phyloP scores from a whole-genome alignment of 2,113 vertebrate species.

The Silurus glanis region DNA sequence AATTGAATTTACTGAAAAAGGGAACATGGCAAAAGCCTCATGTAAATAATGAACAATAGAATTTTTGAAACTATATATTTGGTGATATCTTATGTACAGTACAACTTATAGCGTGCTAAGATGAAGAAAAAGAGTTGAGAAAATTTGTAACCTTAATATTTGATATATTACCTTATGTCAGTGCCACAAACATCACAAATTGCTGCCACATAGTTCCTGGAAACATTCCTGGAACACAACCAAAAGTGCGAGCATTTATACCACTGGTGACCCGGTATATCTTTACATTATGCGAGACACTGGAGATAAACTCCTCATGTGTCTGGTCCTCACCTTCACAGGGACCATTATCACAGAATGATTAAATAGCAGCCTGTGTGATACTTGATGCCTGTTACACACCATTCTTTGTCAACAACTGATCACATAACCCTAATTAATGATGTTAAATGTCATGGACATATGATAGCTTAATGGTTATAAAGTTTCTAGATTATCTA shows the following conservation, averaged over 20 bases:
- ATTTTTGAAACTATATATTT: neutral
- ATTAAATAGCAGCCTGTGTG: slow-evolving; percentile 3
- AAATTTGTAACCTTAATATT: neutral
- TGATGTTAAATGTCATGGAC: slow-evolving; percentile 10
- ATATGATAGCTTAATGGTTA: slow-evolving; percentile 14
- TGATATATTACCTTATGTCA: neutral
- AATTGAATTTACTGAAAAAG: neutral
- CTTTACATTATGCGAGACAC: slow-evolving; percentile 31
- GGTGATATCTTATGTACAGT: neutral
- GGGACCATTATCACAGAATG: slow-evolving; percentile 39
- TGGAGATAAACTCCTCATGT: slow-evolving; percentile 26
- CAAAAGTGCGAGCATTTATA: neutral
- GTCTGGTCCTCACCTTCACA: slow-evolving; percentile 21
- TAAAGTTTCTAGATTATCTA: slow-evolving; percentile 33
- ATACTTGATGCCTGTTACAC: slow-evolving; percentile 33
- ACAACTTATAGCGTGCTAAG: neutral
- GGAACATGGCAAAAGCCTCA: neutral
- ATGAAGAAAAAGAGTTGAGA: neutral
- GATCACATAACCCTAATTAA: slow-evolving; percentile 15
- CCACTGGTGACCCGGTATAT: neutral
- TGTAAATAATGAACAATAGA: neutral
- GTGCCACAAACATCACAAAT: neutral
- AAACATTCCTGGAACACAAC: neutral
- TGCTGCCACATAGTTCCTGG: neutral
- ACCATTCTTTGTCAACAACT: slow-evolving; percentile 27